Conservation (phyloP, 2,888 invertebrate genomes). For the Frankliniella intonsa region DNA sequence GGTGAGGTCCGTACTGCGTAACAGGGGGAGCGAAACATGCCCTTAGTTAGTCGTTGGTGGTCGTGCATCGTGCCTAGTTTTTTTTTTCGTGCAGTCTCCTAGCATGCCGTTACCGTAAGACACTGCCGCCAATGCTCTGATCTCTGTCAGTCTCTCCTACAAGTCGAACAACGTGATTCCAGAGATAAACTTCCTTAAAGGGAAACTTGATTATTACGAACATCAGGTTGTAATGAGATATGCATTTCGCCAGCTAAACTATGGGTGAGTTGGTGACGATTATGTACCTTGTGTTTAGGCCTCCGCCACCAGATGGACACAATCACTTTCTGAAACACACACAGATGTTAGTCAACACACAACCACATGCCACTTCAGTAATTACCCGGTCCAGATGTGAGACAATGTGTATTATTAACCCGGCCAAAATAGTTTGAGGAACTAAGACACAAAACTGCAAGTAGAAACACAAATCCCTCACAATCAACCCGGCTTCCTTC, state of each 20-base stretch:
- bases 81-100: background rate
- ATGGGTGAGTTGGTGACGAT: background rate
- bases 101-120: background rate
- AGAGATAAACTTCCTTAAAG: no score
- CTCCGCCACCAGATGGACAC: constrained; percentile 16
- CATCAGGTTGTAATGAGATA: no score
- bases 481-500: no score
- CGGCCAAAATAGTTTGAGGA: no score
- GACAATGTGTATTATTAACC: no score
- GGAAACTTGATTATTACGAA: no score
- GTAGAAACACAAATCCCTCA: no score
- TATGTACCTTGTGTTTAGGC: constrained; percentile 15
- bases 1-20: background rate
- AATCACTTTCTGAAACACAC: constrained; percentile 22
- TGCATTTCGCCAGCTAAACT: no score
- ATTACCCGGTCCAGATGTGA: background rate
- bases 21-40: background rate
- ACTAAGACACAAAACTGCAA: no score
- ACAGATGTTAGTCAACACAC: constrained; percentile 19
- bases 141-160: background rate
- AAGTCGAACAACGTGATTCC: background rate
- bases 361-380: background rate
- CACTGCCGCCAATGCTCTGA: background rate
- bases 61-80: background rate
- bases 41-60: background rate